Evolutionary conservation across 2,797 vertebrate genomes (phyloP), one percentile per base, ranked within the genome.

Genomic region (Denticeps clupeoides): DNA sequence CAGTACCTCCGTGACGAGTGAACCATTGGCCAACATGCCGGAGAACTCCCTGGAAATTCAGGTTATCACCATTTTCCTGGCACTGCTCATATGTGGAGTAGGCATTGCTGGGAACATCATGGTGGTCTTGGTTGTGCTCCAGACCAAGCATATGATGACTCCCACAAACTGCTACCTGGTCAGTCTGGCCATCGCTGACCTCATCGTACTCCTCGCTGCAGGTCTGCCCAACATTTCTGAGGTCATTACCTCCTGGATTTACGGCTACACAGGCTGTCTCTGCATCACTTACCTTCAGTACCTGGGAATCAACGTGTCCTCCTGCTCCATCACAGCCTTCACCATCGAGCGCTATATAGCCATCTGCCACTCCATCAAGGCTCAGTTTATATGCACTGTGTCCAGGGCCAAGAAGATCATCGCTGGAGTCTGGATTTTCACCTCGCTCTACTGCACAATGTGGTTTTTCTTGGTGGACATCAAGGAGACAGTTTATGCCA

Each of bases 391-490:
- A 45, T 89, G 88, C 66, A 88, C 88, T 0, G 86, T 88, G 31
- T 82, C 89, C 23, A 69, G 85, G 0, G 89, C 90, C 69, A 90
- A 89, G 69, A 80, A 79, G 78, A 89, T 89, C 72, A 85, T 88
- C 16, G 79, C 80, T 1, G 79, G 73, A 0, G 82, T 91, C 22
- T 91, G 90, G 88, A 48, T 87, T 68, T 87, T 85, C 73, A 89
- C 84, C 13, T 81, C 86, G 0, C 68, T 90, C 49, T 91, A 87
- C 70, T 89, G 89, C 48, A 79, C 86, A 22, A 86, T 90, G 83
- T 92, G 89, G 89, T 89, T 91, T 75, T 91, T 93, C 68, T 70
- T 92, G 16, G 89, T 89, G 69, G 86, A 91, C 74, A 88, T 74
- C 0, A 68, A 82, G 2, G 81, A 90, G 58, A 81, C 76, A 3